Evolutionary conservation across 2,797 vertebrate species (phyloP).

Genomic region (Lemur catta): DNA sequence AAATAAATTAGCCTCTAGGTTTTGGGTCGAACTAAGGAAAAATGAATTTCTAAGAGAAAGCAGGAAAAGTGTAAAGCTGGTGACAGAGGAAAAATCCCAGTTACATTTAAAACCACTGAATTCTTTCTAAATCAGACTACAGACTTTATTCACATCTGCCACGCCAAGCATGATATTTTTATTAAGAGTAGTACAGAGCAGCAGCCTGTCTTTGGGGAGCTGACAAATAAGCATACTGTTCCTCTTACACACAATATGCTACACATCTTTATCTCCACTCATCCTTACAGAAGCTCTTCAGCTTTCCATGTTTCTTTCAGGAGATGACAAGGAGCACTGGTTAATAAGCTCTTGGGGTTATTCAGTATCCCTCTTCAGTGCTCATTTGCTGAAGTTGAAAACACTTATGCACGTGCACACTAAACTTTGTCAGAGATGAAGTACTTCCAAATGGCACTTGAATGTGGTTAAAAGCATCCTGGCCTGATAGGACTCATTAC

Average conservation of each 20-base stretch:
- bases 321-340: conserved; percentile 48
- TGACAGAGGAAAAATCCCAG: neutral
- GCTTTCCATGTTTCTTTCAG: conserved; percentile 57
- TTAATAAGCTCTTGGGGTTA: conserved; percentile 64
- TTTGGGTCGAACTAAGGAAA: neutral
- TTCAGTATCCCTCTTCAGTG: conserved; percentile 68
- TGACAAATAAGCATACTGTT: conserved; percentile 29
- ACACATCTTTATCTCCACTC: conserved; percentile 67
- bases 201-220: conserved; percentile 3
- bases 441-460: conserved; percentile 75
- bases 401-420: conserved; percentile 63
- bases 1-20: conserved; percentile 20
- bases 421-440: conserved; percentile 75
- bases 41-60: conserved; percentile 28
- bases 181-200: neutral
- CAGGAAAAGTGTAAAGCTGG: neutral
- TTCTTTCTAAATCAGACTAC: conserved; percentile 27
- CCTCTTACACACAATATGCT: conserved; percentile 41
- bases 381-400: conserved; percentile 67
- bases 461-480: conserved; percentile 67
- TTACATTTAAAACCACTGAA: conserved; percentile 16
- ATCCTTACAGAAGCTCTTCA: conserved; percentile 41
- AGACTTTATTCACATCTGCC: neutral
- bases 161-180: neutral
- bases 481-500: conserved; percentile 57